phyloP scores from a whole-genome alignment of 2,888 invertebrate species.

The Conomelus anceps region DNA sequence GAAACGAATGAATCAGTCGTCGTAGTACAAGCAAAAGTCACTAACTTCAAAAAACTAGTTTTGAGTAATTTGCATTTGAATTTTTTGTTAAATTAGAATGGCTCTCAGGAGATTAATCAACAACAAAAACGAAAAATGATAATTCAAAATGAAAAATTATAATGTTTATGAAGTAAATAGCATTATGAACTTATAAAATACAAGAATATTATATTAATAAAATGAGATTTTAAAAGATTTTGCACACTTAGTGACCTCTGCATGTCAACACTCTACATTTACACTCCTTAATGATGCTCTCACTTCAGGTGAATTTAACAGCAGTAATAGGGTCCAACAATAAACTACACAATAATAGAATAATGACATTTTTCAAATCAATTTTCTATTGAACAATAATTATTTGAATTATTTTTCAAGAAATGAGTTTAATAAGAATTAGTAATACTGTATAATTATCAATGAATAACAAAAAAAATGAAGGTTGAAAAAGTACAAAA shows the following conservation, averaged over 20 bases:
- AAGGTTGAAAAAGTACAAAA: background rate
- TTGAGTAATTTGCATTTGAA: background rate
- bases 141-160: background rate
- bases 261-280: background rate
- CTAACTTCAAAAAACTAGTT: background rate
- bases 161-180: background rate
- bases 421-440: background rate
- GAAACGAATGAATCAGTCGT: no score
- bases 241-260: constrained; percentile 6
- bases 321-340: background rate
- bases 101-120: background rate
- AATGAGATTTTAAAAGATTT: background rate
- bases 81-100: background rate
- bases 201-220: background rate
- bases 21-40: background rate
- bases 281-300: background rate
- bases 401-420: background rate
- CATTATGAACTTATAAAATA: background rate
- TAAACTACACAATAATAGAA: background rate
- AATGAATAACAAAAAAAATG: background rate
- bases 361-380: background rate
- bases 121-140: background rate
- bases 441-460: no score
- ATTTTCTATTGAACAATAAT: background rate
- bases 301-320: background rate